Evolutionary conservation across 30 jellyfish, hydroid and myxozoan species (phyloP), one percentile per base, ranked within the genome.

Genomic region (Sanderia malayensis): DNA sequence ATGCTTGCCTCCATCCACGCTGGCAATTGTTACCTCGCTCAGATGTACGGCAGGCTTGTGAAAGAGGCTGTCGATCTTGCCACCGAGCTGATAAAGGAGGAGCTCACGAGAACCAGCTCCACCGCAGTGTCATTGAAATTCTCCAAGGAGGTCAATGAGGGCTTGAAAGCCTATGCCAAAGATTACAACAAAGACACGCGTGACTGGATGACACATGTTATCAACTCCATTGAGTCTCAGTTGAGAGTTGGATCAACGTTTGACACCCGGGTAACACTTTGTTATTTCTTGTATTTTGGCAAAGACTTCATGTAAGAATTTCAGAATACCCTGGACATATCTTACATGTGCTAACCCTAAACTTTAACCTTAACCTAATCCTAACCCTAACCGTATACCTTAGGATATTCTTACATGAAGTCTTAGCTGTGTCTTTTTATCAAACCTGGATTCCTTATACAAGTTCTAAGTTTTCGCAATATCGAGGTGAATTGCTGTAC

Each of bases 51-150:
- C 65, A 70, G 97, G 32, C 85, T 89, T 34, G 95, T 89, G 3
- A 89, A 89, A 60, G 97, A 89, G 83, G 97, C 97, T 26, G 88
- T 79, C 8, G 97, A 89, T 71, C 80, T 89, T 23, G 95, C 94
- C 0, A 49, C 47, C 1, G 92, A 80, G 7, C 76, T 87, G 17
- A 27, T 61, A 31, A 67, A 63, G 19, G 65, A 70, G 8, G 79
- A 76, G 25, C 31, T 70, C 11, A 23, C 58, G 15, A 76, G 73
- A 92, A 94, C 71, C 55, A 29, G n/a, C n/a, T n/a, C n/a, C n/a
- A n/a, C n/a, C n/a, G n/a, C n/a, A n/a, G n/a, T n/a, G 13, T 30
- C 85, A 27, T 18, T 88, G 23, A 62, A 81, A 29, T 17, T 88
- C 44, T 70, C 83, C 15, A 27, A 64, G 28, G 32, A 75, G 18